Conservation (phyloP, 2,888 invertebrate species). For the Melipona beecheii region DNA sequence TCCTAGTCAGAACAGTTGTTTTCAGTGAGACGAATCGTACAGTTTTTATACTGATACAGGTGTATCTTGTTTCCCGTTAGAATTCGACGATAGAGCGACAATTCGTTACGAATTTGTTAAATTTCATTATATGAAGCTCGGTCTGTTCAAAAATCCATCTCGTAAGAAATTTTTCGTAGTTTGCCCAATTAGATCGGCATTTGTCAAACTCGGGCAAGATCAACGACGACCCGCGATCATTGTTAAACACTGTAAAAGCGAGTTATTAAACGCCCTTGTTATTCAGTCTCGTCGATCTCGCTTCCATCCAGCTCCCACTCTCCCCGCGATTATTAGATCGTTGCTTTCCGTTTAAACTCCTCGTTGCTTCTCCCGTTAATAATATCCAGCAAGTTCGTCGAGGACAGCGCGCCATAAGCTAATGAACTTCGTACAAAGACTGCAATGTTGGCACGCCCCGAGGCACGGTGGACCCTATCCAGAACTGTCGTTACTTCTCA, state of each 20-base stretch:
- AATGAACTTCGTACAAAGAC: constrained; percentile 52
- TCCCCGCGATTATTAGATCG: constrained; percentile 28
- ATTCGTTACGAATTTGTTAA: no score
- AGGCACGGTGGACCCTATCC: constrained; percentile 27
- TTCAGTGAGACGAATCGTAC: no score
- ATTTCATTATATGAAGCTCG: no score
- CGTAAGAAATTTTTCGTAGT: not conserved
- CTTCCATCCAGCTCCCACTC: not conserved
- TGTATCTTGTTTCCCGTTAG: not conserved
- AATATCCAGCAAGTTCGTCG: constrained; percentile 28
- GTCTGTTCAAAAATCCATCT: no score
- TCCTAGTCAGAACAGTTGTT: no score
- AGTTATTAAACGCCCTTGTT: constrained; percentile 22
- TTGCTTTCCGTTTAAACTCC: not conserved
- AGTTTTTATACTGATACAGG: no score
- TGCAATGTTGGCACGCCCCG: constrained; percentile 33
- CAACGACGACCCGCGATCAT: not conserved
- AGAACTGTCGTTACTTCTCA: constrained; percentile 8
- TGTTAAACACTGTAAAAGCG: not conserved
- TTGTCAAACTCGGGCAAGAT: not conserved
- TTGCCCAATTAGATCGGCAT: constrained; percentile 14
- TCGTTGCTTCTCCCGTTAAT: constrained; percentile 27
- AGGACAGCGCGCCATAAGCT: constrained; percentile 25
- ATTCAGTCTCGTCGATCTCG: constrained; percentile 28
- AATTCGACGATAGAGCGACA: no score